Conservation (phyloP, 2,888 invertebrate genomes). For the Epinotia nisella region DNA sequence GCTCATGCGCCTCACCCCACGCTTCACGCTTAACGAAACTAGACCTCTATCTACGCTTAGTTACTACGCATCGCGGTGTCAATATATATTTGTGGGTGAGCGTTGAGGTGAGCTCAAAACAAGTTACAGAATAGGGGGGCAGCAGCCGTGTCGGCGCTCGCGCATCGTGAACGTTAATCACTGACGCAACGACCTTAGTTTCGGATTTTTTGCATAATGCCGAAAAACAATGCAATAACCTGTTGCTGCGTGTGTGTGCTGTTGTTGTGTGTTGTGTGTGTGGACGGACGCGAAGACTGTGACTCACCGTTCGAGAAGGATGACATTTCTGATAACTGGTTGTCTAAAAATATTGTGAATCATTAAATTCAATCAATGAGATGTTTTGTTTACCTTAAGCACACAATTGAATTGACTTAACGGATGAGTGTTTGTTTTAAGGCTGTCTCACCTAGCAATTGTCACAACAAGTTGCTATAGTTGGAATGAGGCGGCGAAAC, state of each 20-base stretch:
- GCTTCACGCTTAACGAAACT: too few relatives aligned
- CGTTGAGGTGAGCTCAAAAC: too few relatives aligned
- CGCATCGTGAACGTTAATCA: constrained; percentile 66
- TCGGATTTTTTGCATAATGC: constrained; percentile 64
- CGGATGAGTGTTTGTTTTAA: neutral
- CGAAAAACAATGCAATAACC: constrained; percentile 68
- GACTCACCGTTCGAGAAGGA: constrained; percentile 60
- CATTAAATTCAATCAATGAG: neutral
- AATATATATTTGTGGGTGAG: too few relatives aligned
- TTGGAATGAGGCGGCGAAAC: too few relatives aligned
- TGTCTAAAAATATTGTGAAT: constrained; percentile 13
- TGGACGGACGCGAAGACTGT: constrained; percentile 48
- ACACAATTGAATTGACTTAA: neutral
- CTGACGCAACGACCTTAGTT: constrained; percentile 73
- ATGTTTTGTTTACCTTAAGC: neutral
- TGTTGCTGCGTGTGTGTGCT: constrained; percentile 53
- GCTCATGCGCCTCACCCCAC: too few relatives aligned
- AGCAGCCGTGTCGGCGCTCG: constrained; percentile 40
- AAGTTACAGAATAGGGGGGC: too few relatives aligned
- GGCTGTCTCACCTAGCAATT: too few relatives aligned
- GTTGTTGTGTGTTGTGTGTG: constrained; percentile 21
- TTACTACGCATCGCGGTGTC: too few relatives aligned
- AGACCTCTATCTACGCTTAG: too few relatives aligned
- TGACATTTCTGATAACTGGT: constrained; percentile 14
- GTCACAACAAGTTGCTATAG: too few relatives aligned